phyloP scores from a whole-genome alignment of 2,113 vertebrate species.

The Furnarius figulus region DNA sequence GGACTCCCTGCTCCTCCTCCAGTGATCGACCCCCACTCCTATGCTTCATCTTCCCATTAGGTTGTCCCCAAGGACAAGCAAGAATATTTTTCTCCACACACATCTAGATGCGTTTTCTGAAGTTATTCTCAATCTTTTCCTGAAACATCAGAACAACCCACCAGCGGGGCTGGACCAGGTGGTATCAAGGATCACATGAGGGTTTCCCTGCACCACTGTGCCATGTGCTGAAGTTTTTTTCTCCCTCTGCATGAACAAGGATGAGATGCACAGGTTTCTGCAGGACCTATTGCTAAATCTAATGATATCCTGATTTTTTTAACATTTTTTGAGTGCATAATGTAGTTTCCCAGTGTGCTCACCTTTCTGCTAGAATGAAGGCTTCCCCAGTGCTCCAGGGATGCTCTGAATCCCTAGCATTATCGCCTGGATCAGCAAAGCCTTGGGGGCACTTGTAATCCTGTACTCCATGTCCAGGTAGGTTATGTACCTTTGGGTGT shows the following conservation, averaged over 20 bases:
- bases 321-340: neutral
- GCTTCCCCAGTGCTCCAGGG: neutral
- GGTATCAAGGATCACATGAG: accelerated
- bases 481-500: neutral
- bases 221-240: neutral
- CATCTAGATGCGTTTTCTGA: neutral
- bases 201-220: neutral
- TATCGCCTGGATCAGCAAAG: neutral
- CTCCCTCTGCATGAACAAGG: neutral
- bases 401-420: neutral
- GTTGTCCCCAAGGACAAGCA: neutral
- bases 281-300: neutral
- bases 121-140: neutral
- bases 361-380: neutral
- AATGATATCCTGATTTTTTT: neutral
- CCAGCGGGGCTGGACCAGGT: neutral
- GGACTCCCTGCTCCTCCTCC: accelerated
- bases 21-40: neutral
- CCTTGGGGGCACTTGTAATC: neutral
- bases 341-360: neutral
- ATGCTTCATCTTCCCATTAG: neutral
- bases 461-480: accelerated
- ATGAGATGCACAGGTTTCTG: neutral
- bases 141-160: neutral
- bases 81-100: neutral